Evolutionary conservation across 2,113 vertebrate genomes (phyloP).

Genomic region (Phalacrocorax aristotelis): DNA sequence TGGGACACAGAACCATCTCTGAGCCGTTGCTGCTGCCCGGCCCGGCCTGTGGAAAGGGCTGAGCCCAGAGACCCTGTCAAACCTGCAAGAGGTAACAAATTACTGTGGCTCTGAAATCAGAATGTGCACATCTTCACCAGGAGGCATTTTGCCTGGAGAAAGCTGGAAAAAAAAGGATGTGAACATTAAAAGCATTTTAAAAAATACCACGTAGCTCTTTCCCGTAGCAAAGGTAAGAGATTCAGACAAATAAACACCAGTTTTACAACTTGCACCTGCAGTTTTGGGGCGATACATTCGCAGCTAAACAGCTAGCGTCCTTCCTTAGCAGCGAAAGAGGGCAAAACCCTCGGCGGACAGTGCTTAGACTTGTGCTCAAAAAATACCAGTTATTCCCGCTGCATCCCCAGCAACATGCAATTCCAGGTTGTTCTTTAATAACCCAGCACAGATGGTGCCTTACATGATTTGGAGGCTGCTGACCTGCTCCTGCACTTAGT

Average conservation of each 20-base stretch:
- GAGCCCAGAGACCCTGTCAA: background rate
- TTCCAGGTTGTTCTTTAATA: background rate
- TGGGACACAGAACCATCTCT: background rate
- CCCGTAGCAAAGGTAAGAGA: background rate
- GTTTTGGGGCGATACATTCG: background rate
- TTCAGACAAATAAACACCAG: background rate
- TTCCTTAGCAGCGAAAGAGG: background rate
- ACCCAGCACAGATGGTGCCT: background rate
- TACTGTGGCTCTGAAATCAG: background rate
- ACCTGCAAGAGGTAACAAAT: background rate
- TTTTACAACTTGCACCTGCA: background rate
- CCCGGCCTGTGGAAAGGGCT: background rate
- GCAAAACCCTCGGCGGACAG: background rate
- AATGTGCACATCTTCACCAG: background rate
- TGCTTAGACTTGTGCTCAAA: background rate
- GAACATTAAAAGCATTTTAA: conserved; percentile 33
- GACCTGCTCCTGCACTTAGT: background rate
- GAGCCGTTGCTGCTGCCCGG: background rate
- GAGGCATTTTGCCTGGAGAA: background rate
- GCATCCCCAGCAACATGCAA: background rate
- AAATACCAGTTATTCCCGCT: background rate
- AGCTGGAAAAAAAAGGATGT: conserved; percentile 1
- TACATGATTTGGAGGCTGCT: background rate
- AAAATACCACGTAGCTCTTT: background rate
- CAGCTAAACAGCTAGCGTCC: background rate